Evolutionary conservation across 2,113 vertebrate genomes (phyloP).

Genomic region (Dryoscopus gambensis): DNA sequence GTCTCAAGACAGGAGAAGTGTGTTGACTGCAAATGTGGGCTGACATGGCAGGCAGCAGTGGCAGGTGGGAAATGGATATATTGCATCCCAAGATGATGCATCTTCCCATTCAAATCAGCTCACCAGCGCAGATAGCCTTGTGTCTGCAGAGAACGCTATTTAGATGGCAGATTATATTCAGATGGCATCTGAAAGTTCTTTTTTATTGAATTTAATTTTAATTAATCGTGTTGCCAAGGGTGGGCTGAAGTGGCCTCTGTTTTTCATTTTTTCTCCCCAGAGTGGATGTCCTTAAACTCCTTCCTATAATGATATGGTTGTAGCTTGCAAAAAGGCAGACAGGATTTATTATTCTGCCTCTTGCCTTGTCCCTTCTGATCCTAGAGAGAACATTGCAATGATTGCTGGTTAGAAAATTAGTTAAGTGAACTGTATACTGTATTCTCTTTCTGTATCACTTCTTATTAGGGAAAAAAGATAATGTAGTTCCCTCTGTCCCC

Average conservation of each 20-base stretch:
- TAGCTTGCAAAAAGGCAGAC: conserved; percentile 7
- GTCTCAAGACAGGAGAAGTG: neutral
- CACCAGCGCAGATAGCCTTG: neutral
- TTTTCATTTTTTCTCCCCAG: conserved; percentile 34
- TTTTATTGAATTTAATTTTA: conserved; percentile 54
- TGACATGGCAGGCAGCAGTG: neutral
- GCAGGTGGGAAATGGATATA: neutral
- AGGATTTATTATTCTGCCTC: conserved; percentile 48
- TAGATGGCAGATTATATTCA: conserved; percentile 12
- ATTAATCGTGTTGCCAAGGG: conserved; percentile 33
- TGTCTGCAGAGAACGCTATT: neutral
- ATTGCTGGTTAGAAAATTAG: conserved; percentile 58
- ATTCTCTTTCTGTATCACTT: neutral
- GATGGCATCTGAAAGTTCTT: neutral
- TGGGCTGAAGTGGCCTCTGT: conserved; percentile 11
- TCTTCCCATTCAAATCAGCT: neutral
- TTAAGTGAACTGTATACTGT: conserved; percentile 41
- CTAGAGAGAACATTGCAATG: conserved; percentile 38
- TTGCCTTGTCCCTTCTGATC: conserved; percentile 51
- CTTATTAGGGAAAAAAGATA: conserved; percentile 22
- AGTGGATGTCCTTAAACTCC: conserved; percentile 28
- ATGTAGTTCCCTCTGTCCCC: neutral
- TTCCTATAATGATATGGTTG: conserved; percentile 11
- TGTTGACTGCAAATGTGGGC: neutral
- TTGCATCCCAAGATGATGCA: neutral